Percentiles rank a stretch among this genome's conserved stretches.
Conservation (phyloP, 1,140 invertebrate genomes). For the Caenorhabditis tropicalis region DNA sequence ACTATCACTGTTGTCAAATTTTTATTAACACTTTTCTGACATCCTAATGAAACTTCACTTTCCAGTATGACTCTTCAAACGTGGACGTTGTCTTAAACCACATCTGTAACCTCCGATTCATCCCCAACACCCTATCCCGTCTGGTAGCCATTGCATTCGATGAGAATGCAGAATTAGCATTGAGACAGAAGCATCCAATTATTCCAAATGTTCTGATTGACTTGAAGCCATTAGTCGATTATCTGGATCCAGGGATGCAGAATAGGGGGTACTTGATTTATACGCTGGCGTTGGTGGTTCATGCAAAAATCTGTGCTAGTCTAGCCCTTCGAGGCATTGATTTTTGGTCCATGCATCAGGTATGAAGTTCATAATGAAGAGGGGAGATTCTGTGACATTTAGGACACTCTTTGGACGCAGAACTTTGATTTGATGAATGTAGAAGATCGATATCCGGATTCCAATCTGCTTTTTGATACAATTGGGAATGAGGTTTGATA, state of each 20-base stretch:
- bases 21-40: too few relatives aligned
- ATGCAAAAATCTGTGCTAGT: conserved; percentile 4
- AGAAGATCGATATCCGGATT: neutral
- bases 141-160: neutral
- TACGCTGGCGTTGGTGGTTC: conserved; percentile 6
- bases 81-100: neutral
- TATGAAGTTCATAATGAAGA: neutral
- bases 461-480: neutral
- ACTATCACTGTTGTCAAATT: too few relatives aligned
- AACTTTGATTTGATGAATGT: conserved; percentile 29
- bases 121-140: neutral
- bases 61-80: conserved; percentile 36
- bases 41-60: too few relatives aligned
- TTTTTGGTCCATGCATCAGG: conserved; percentile 31
- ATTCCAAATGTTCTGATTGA: neutral
- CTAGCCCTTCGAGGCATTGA: neutral
- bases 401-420: conserved; percentile 5
- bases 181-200: neutral
- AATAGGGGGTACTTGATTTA: conserved; percentile 4
- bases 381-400: neutral
- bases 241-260: neutral
- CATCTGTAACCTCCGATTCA: neutral
- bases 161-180: neutral
- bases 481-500: neutral
- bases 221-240: neutral